These are phyloP conservation scores for Coronaproctus castanopsis DNA, from an alignment of 2,888 invertebrate species.

Conservation along the genomic window DNA sequence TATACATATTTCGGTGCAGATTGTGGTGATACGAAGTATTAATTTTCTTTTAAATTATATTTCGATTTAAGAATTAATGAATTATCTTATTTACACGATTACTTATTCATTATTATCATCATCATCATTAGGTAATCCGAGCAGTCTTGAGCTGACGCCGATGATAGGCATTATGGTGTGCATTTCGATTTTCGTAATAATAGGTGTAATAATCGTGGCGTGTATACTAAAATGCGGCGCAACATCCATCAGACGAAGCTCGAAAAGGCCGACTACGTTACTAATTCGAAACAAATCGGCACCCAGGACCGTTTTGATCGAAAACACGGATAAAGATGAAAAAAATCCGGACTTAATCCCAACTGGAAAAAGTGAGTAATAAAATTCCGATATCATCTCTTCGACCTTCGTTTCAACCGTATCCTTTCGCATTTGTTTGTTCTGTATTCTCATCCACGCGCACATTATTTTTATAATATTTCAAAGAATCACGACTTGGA, in stretches of 20 bases:
- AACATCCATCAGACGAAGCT: neutral
- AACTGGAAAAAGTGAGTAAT: constrained; percentile 25
- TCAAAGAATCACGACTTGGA: too few species aligned
- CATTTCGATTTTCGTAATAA: constrained; percentile 1
- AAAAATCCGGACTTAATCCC: constrained; percentile 30
- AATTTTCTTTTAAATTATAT: too few species aligned
- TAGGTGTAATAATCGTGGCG: neutral
- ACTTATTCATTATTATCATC: too few species aligned
- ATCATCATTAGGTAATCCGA: neutral
- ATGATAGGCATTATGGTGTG: neutral
- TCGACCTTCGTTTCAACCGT: too few species aligned
- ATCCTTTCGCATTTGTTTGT: too few species aligned
- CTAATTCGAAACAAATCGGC: constrained; percentile 3
- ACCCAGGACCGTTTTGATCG: neutral
- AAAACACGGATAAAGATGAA: constrained; percentile 28
- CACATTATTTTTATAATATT: too few species aligned
- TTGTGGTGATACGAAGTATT: too few species aligned
- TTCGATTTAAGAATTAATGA: too few species aligned
- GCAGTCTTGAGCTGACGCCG: neutral
- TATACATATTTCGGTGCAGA: too few species aligned
- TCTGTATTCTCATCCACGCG: too few species aligned
- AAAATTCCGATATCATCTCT: too few species aligned
- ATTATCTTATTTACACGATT: too few species aligned
- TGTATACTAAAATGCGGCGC: neutral
- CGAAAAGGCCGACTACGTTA: constrained; percentile 1